Percentiles rank a stretch among this genome's conserved stretches.
phyloP scores from a whole-genome alignment of 2,888 invertebrate species.

The Macrosiphum euphorbiae region DNA sequence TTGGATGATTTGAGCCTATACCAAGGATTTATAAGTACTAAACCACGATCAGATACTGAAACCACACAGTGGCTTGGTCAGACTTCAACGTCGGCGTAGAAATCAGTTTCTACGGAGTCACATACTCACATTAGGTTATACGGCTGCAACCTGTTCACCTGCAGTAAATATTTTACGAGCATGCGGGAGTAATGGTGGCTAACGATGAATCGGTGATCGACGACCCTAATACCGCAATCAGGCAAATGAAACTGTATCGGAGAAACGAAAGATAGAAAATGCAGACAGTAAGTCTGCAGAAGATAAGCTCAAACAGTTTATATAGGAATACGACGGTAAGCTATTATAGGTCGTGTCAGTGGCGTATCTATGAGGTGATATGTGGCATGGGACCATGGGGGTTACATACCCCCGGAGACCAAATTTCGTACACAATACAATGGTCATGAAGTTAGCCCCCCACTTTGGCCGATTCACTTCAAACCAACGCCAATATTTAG shows the following conservation, averaged over 20 bases:
- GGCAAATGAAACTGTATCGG: conserved; percentile 56
- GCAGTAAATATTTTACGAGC: conserved; percentile 84
- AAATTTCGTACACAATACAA: too few species aligned
- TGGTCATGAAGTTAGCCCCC: too few species aligned
- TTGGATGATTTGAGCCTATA: too few species aligned
- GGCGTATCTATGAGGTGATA: too few species aligned
- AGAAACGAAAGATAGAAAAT: neutral
- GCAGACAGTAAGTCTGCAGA: conserved; percentile 69
- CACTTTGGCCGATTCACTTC: too few species aligned
- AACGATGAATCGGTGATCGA: conserved; percentile 79
- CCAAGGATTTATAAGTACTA: too few species aligned
- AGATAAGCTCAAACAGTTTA: conserved; percentile 79
- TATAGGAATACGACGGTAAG: conserved; percentile 84
- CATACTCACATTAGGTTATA: too few species aligned
- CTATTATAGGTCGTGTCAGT: conserved; percentile 72
- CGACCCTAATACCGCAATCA: conserved; percentile 77
- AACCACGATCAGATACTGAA: too few species aligned
- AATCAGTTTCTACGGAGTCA: conserved; percentile 83
- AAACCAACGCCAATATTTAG: too few species aligned
- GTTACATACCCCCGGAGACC: too few species aligned
- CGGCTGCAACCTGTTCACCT: conserved; percentile 87
- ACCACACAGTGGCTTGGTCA: conserved; percentile 86
- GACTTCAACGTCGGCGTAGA: conserved; percentile 87
- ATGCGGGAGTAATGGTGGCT: conserved; percentile 82
- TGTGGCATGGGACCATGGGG: too few species aligned